Percentiles rank a stretch among this genome's conserved stretches.
These are phyloP conservation scores for Gephyroberyx darwinii DNA, from an alignment of 2,797 vertebrate species.

Conservation along the genomic window DNA sequence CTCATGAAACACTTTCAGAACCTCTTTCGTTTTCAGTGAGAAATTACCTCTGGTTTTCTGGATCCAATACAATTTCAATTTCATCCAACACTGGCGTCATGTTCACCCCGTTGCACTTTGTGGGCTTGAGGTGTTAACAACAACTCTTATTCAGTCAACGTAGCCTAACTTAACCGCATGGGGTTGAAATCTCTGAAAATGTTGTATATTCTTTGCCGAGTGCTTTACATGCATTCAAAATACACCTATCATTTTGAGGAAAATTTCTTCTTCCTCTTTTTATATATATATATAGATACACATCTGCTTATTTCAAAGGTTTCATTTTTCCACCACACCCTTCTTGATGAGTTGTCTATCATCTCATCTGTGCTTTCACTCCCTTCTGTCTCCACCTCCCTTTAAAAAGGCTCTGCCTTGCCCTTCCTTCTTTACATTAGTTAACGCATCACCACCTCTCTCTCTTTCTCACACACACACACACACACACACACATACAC, in stretches of 20 bases:
- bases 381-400: slow-evolving; percentile 32
- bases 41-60: too few relatives aligned
- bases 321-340: slow-evolving; percentile 30
- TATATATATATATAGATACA: slow-evolving; percentile 11
- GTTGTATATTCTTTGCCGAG: too few relatives aligned
- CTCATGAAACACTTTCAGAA: too few relatives aligned
- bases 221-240: too few relatives aligned
- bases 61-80: too few relatives aligned
- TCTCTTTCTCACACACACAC: slow-evolving; percentile 1
- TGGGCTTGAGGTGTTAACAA: too few relatives aligned
- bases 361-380: slow-evolving; percentile 28
- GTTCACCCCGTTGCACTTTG: too few relatives aligned
- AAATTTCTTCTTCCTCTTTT: slow-evolving; percentile 49
- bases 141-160: too few relatives aligned
- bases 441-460: slow-evolving; percentile 22
- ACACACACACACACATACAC: neutral
- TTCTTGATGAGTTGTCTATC: slow-evolving; percentile 1
- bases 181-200: neutral
- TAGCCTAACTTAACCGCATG: too few relatives aligned
- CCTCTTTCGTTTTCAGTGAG: neutral
- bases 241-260: neutral
- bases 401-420: too few relatives aligned
- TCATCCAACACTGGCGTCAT: too few relatives aligned
- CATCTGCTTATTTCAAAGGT: slow-evolving; percentile 1
- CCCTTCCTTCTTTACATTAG: neutral